Percentiles rank a stretch among this genome's conserved stretches.
Evolutionary conservation across 1,140 invertebrate species (phyloP).

Genomic region (Calephelis nemesis): DNA sequence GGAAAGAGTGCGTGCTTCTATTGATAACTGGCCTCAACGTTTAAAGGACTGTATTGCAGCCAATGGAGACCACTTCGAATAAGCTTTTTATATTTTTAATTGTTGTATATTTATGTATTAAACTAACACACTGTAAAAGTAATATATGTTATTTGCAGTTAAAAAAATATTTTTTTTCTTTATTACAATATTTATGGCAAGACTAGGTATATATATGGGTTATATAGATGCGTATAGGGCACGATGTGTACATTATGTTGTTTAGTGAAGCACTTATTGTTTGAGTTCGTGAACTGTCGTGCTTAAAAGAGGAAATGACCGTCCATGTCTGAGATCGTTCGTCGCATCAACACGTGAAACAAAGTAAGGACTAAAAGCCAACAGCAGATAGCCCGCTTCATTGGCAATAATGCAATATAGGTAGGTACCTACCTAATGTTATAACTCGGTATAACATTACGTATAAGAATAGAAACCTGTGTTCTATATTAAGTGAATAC

Average conservation of each 20-base stretch:
- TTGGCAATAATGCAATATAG: constrained; percentile 12
- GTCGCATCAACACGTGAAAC: constrained; percentile 23
- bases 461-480: too few species aligned
- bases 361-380: constrained; percentile 14
- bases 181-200: constrained; percentile 1
- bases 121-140: too few species aligned
- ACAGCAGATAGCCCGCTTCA: constrained; percentile 30
- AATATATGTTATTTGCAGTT: too few species aligned
- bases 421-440: too few species aligned
- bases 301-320: constrained; percentile 35
- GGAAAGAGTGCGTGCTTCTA: too few species aligned
- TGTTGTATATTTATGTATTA: too few species aligned
- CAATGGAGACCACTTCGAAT: too few species aligned
- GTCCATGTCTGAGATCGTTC: constrained; percentile 27
- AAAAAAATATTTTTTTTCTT: too few species aligned
- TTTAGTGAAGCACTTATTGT: constrained; percentile 33
- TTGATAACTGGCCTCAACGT: too few species aligned
- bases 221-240: neutral
- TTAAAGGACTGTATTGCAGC: too few species aligned
- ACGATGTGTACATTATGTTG: constrained; percentile 10
- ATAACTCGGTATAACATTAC: too few species aligned
- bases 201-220: neutral
- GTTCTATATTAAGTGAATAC: neutral
- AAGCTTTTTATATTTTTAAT: too few species aligned
- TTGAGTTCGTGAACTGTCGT: constrained; percentile 39